A percentile compares a stretch with the other conserved stretches of the same genome.
These are phyloP conservation scores for Phocoena sinus DNA, from an alignment of 2,113 vertebrate species.

Conservation along the genomic window DNA sequence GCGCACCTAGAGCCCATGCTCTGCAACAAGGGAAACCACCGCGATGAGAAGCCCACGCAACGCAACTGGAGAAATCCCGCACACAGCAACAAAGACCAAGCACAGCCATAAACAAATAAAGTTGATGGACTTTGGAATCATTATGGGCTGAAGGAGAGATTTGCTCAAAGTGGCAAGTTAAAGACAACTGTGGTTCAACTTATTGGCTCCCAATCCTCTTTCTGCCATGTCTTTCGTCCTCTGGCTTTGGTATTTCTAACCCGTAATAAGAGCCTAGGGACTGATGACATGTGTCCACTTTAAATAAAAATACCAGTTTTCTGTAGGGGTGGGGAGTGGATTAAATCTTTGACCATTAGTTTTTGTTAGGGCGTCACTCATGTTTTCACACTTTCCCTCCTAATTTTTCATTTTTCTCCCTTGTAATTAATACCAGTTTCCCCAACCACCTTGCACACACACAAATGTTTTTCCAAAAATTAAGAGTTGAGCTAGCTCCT, in stretches of 20 bases:
- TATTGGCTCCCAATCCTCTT: constrained; percentile 4
- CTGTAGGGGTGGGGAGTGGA: neutral
- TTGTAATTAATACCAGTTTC: neutral
- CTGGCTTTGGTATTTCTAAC: neutral
- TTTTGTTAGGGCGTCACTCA: neutral
- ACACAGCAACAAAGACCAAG: too few species aligned
- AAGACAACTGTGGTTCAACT: neutral
- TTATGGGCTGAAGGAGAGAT: neutral
- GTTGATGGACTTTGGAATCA: neutral
- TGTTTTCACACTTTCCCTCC: neutral
- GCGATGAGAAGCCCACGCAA: too few species aligned
- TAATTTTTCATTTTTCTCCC: neutral
- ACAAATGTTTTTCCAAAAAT: neutral
- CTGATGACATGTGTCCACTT: neutral
- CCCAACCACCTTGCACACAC: neutral
- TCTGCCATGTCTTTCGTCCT: neutral
- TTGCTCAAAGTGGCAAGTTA: neutral
- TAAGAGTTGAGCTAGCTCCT: neutral
- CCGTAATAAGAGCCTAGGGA: neutral
- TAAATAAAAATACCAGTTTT: neutral
- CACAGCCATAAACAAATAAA: neutral
- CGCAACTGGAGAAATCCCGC: too few species aligned
- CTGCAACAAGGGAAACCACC: too few species aligned
- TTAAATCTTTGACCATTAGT: neutral
- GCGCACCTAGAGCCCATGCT: too few species aligned